Evolutionary conservation across 2,888 invertebrate genomes (phyloP).

Genomic region (Fissipunctia ypsillon): DNA sequence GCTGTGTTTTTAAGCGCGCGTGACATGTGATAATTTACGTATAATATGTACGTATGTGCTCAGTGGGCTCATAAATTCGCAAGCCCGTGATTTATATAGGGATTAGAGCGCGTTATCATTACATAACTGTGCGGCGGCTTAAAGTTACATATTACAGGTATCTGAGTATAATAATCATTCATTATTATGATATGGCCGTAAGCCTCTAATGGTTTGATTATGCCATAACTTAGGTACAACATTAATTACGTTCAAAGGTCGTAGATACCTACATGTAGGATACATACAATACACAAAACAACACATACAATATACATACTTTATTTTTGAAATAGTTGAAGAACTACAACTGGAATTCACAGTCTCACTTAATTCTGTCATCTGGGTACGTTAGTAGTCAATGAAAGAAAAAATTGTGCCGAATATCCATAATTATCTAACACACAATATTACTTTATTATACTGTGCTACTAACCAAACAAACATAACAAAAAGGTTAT

Average conservation of each 20-base stretch:
- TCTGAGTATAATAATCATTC: constrained; percentile 57
- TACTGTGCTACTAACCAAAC: not conserved
- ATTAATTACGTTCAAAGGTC: not conserved
- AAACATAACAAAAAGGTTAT: not conserved
- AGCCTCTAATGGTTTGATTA: constrained; percentile 43
- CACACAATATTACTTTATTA: too few relatives aligned
- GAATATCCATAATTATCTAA: too few relatives aligned
- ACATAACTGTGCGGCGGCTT: constrained; percentile 69
- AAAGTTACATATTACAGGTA: constrained; percentile 58
- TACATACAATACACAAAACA: not conserved
- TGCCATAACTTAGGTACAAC: constrained; percentile 23
- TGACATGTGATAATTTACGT: constrained; percentile 83
- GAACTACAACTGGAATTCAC: not conserved
- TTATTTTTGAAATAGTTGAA: not conserved
- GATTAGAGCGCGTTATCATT: constrained; percentile 85
- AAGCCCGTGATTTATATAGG: constrained; percentile 85
- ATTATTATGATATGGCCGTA: constrained; percentile 46
- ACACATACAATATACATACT: not conserved
- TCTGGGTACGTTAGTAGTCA: not conserved
- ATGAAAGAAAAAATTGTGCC: not conserved
- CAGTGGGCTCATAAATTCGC: constrained; percentile 86
- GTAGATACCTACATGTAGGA: not conserved
- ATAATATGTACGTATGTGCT: constrained; percentile 79
- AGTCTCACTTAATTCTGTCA: not conserved
- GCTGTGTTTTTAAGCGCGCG: constrained; percentile 77